Percentiles rank a stretch among this genome's conserved stretches.
Evolutionary conservation across 2,888 invertebrate species (phyloP).

Genomic region (Scotopteryx bipunctaria): DNA sequence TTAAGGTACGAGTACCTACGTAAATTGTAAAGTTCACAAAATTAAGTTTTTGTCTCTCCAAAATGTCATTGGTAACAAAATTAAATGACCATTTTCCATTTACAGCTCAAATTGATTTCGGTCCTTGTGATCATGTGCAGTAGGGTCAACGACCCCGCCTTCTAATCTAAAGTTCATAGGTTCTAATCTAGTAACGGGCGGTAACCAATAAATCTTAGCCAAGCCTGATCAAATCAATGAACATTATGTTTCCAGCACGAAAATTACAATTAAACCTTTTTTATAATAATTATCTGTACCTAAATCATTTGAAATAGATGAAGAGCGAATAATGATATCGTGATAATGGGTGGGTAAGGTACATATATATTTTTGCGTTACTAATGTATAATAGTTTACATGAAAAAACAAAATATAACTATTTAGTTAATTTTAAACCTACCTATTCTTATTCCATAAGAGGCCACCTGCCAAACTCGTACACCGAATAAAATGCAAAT

Average conservation of each 20-base stretch:
- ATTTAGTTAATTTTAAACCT: too few relatives aligned
- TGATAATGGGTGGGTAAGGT: too few relatives aligned
- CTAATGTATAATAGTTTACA: too few relatives aligned
- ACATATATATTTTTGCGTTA: too few relatives aligned
- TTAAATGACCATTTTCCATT: conserved; percentile 19
- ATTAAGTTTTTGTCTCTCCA: conserved; percentile 12
- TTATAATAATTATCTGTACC: too few relatives aligned
- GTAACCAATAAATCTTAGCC: neutral
- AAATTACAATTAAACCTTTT: too few relatives aligned
- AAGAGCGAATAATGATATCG: too few relatives aligned
- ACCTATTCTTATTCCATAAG: neutral
- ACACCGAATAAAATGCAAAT: conserved; percentile 13
- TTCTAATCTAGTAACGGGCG: conserved; percentile 19
- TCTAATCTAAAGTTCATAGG: conserved; percentile 21
- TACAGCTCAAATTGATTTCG: conserved; percentile 17
- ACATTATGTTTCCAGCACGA: too few relatives aligned
- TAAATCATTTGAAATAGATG: too few relatives aligned
- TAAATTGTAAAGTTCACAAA: neutral
- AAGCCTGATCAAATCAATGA: neutral
- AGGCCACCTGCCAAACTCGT: neutral
- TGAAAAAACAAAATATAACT: too few relatives aligned
- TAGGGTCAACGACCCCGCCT: conserved; percentile 9
- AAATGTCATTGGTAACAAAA: conserved; percentile 11
- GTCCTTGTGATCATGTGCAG: conserved; percentile 14
- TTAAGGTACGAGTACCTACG: too few relatives aligned